A percentile compares a stretch with the other conserved stretches of the same genome.
phyloP scores from a whole-genome alignment of 2,113 vertebrate species.

The Theristicus caerulescens region DNA sequence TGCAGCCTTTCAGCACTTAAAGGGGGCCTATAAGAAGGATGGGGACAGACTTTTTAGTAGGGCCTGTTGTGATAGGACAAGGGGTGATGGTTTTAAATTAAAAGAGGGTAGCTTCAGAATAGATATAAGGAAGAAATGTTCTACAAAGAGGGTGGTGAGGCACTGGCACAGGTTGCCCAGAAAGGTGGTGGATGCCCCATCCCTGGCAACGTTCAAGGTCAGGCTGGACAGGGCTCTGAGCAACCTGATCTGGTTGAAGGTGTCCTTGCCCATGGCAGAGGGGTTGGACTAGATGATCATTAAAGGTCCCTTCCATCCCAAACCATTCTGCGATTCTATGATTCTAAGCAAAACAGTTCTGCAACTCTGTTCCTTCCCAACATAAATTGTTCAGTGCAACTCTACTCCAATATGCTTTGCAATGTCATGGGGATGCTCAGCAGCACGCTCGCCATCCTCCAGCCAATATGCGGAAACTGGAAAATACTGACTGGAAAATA shows the following conservation, averaged over 20 bases:
- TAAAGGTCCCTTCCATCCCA: not conserved
- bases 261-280: rapidly evolving
- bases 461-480: not conserved
- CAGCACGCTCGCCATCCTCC: not conserved
- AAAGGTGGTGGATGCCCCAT: not conserved
- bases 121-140: not conserved
- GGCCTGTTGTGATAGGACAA: not conserved
- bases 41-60: too few relatives aligned
- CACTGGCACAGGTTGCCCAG: too few relatives aligned
- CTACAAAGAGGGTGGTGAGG: too few relatives aligned
- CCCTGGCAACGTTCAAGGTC: not conserved
- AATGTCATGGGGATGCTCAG: not conserved
- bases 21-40: not conserved
- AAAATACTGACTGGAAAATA: not conserved
- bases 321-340: not conserved
- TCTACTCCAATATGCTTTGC: not conserved
- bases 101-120: rapidly evolving
- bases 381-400: too few relatives aligned
- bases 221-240: rapidly evolving
- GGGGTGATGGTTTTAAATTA: not conserved
- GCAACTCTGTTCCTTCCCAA: not conserved
- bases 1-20: not conserved
- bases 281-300: rapidly evolving
- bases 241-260: rapidly evolving
- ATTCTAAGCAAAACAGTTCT: not conserved